These are phyloP conservation scores for Melanostoma scalare DNA, from an alignment of 2,888 invertebrate species.

Conservation along the genomic window DNA sequence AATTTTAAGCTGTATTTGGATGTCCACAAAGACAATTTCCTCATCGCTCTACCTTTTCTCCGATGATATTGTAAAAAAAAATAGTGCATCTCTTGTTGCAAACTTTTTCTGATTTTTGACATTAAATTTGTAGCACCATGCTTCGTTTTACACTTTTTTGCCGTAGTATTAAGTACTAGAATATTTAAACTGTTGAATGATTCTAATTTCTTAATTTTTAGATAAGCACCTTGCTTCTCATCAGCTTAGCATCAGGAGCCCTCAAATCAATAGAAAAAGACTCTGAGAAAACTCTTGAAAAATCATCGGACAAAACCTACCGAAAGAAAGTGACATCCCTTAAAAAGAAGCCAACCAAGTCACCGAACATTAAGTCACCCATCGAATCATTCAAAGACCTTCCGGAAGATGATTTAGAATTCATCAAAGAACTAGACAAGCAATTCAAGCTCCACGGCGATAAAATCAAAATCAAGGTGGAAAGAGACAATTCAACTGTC, in stretches of 20 bases:
- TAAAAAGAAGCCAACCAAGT: constrained; percentile 78
- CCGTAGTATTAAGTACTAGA: too few relatives aligned
- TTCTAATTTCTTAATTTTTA: neutral
- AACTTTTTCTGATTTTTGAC: too few relatives aligned
- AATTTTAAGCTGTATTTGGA: too few relatives aligned
- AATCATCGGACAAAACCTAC: constrained; percentile 74
- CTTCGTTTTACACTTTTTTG: too few relatives aligned
- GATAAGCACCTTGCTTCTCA: constrained; percentile 36
- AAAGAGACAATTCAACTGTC: constrained; percentile 78
- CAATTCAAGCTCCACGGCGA: constrained; percentile 81
- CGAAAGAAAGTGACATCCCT: constrained; percentile 79
- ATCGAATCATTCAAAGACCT: constrained; percentile 78
- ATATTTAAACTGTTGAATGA: neutral
- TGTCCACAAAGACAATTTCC: too few relatives aligned
- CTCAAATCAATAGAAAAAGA: constrained; percentile 30
- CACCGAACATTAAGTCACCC: constrained; percentile 73
- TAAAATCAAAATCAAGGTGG: constrained; percentile 81
- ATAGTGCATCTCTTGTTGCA: too few relatives aligned
- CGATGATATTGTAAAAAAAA: too few relatives aligned
- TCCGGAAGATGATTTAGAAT: constrained; percentile 80
- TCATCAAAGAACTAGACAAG: constrained; percentile 81
- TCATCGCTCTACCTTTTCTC: too few relatives aligned
- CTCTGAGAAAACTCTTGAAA: constrained; percentile 70
- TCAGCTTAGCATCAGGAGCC: constrained; percentile 41
- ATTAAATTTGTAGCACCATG: too few relatives aligned